These are phyloP conservation scores for Rhinolophus sinicus DNA, from an alignment of 2,113 vertebrate genomes.

Conservation along the genomic window DNA sequence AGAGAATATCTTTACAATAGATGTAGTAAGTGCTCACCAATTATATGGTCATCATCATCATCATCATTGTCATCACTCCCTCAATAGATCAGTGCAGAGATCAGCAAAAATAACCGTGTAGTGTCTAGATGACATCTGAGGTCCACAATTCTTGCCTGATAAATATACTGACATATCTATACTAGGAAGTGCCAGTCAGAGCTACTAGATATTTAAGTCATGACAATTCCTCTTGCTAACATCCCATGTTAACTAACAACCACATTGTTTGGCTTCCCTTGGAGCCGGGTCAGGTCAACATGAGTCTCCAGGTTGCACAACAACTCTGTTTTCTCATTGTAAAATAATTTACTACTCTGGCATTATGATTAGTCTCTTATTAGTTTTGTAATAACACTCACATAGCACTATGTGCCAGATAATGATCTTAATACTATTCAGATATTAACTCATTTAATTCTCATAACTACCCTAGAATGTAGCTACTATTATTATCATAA, in stretches of 20 bases:
- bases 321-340: neutral
- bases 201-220: neutral
- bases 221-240: neutral
- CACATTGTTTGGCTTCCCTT: neutral
- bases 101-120: neutral
- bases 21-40: neutral
- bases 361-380: neutral
- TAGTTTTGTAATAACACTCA: neutral
- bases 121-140: neutral
- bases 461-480: neutral
- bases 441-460: conserved; percentile 29
- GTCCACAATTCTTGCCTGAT: neutral
- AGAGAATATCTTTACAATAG: neutral
- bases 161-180: neutral
- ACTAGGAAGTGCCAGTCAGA: neutral
- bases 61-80: neutral
- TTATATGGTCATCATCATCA: neutral
- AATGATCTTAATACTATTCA: neutral
- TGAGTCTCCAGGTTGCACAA: neutral
- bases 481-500: neutral
- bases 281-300: neutral
- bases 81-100: neutral
- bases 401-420: neutral
- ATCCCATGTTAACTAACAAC: neutral
- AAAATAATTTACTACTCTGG: neutral